phyloP scores from a whole-genome alignment of 2,113 vertebrate species.

The Pyxicephalus adspersus region DNA sequence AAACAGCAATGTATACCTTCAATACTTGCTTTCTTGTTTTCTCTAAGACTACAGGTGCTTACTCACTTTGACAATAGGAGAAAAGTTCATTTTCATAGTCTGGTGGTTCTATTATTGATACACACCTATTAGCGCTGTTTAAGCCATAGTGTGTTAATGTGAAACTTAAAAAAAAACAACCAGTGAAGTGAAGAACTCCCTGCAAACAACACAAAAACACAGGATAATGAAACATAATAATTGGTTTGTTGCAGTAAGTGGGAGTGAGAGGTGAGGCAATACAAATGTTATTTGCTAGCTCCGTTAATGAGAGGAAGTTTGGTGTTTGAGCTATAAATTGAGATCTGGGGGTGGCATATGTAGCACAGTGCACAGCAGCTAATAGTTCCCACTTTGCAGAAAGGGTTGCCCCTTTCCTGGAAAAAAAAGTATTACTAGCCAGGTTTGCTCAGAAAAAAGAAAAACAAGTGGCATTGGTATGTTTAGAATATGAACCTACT shows the following conservation, averaged over 20 bases:
- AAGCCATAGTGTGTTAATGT: background rate
- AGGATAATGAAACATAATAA: constrained; percentile 44
- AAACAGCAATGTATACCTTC: too few species aligned
- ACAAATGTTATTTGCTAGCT: constrained; percentile 40
- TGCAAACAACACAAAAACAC: constrained; percentile 15
- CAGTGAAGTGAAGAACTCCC: background rate
- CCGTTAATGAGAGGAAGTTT: constrained; percentile 43
- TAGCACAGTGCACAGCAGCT: background rate
- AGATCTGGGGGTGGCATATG: constrained; percentile 45
- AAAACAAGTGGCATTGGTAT: too few species aligned
- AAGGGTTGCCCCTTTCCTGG: background rate
- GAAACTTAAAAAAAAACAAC: background rate
- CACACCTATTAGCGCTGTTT: background rate
- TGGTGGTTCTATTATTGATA: too few species aligned
- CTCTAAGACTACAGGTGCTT: too few species aligned
- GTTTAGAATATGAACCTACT: too few species aligned
- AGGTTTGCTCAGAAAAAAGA: too few species aligned
- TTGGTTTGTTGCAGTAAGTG: constrained; percentile 44
- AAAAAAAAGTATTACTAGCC: background rate
- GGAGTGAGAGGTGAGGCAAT: constrained; percentile 36
- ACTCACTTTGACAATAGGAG: too few species aligned
- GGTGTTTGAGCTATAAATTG: constrained; percentile 49
- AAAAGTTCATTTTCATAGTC: too few species aligned
- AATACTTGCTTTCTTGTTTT: too few species aligned
- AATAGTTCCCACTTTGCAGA: constrained; percentile 16